phyloP scores from a whole-genome alignment of 2,797 vertebrate genomes.

The Pipistrellus kuhlii region DNA sequence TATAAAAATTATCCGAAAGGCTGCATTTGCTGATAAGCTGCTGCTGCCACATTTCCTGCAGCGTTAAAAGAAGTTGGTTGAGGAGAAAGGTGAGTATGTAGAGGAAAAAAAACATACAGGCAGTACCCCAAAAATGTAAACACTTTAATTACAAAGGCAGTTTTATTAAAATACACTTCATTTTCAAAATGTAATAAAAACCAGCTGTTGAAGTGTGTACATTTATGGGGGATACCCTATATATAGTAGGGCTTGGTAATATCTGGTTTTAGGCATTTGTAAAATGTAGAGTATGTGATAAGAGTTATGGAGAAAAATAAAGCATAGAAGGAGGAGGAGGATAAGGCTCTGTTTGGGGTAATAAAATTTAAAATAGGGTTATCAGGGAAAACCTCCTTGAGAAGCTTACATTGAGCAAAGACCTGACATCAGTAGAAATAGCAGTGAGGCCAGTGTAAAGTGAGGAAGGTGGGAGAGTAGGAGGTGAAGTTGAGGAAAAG shows the following conservation, averaged over 20 bases:
- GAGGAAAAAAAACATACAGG: background rate
- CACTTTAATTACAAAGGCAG: background rate
- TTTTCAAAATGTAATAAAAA: background rate
- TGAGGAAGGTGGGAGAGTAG: background rate
- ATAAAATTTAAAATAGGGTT: background rate
- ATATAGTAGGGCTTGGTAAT: background rate
- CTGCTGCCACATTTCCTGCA: background rate
- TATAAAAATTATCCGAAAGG: background rate
- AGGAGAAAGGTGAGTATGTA: background rate
- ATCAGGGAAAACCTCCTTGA: background rate
- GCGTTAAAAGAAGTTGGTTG: background rate
- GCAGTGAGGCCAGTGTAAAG: background rate
- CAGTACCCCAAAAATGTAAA: background rate
- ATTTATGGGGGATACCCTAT: background rate
- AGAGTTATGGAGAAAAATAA: background rate
- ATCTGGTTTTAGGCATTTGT: background rate
- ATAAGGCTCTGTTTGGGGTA: background rate
- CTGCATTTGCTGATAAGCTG: background rate
- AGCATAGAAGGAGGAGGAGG: background rate
- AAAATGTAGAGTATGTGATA: background rate
- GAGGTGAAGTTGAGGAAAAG: background rate
- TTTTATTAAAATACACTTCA: background rate
- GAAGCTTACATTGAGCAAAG: background rate
- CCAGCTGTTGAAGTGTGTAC: background rate
- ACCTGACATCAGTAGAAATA: background rate